Conservation (phyloP, 2,113 vertebrate genomes). For the Apaloderma vittatum region DNA sequence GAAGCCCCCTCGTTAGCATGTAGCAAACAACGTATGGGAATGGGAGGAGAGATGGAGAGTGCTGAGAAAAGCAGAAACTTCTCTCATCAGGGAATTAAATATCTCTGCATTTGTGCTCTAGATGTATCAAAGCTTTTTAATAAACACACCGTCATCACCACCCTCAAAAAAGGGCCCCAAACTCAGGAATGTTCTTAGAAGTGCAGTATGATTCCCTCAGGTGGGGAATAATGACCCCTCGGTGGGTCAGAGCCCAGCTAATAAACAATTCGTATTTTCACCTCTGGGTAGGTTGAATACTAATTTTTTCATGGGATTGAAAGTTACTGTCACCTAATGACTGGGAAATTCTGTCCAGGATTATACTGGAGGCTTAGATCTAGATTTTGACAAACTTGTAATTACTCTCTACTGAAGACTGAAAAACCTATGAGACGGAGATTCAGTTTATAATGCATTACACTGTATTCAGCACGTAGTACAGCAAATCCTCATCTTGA, state of each 20-base stretch:
- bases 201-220: not conserved
- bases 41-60: not conserved
- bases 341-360: not conserved
- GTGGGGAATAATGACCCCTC: not conserved
- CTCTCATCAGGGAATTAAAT: not conserved
- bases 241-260: not conserved
- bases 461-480: fast-evolving
- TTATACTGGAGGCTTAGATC: not conserved
- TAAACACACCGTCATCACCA: not conserved
- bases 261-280: not conserved
- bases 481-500: not conserved
- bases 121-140: not conserved
- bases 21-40: not conserved
- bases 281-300: not conserved
- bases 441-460: not conserved
- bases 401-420: not conserved
- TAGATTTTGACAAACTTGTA: not conserved
- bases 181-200: not conserved
- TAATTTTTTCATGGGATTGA: not conserved
- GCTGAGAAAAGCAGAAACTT: not conserved
- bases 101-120: not conserved
- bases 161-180: not conserved
- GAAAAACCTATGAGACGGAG: not conserved
- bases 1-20: not conserved
- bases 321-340: not conserved